A percentile compares a stretch with the other conserved stretches of the same genome.
Conservation (phyloP, 1,140 invertebrate genomes). For the Diorhabda carinulata region DNA sequence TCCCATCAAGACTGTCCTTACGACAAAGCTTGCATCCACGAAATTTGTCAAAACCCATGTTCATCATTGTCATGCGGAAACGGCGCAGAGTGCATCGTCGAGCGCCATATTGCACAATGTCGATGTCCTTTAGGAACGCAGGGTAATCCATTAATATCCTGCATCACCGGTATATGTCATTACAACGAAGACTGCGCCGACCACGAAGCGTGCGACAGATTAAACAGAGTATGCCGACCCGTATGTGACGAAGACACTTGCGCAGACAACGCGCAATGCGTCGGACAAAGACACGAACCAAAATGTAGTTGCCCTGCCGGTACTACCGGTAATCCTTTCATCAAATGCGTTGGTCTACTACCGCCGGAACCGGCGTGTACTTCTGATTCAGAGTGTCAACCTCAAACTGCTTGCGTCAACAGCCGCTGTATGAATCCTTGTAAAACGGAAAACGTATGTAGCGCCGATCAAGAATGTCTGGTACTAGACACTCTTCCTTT, state of each 20-base stretch:
- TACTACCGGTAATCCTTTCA: slow-evolving; percentile 73
- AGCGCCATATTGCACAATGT: slow-evolving; percentile 74
- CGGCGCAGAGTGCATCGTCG: slow-evolving; percentile 71
- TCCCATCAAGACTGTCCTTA: slow-evolving; percentile 78
- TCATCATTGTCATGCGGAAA: slow-evolving; percentile 66
- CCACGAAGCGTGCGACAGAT: slow-evolving; percentile 77
- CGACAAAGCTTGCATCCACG: slow-evolving; percentile 75
- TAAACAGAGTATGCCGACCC: slow-evolving; percentile 78
- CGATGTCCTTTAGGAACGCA: slow-evolving; percentile 79
- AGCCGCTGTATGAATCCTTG: slow-evolving; percentile 74
- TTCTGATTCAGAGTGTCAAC: slow-evolving; percentile 70
- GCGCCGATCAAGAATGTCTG: slow-evolving; percentile 68
- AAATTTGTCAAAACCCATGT: slow-evolving; percentile 79
- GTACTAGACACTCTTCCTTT: slow-evolving; percentile 74
- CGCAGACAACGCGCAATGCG: slow-evolving; percentile 69
- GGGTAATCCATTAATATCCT: slow-evolving; percentile 75
- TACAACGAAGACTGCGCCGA: slow-evolving; percentile 87
- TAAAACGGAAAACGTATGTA: slow-evolving; percentile 63
- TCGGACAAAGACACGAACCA: slow-evolving; percentile 69
- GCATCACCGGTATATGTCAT: slow-evolving; percentile 77
- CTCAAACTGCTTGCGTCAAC: slow-evolving; percentile 72
- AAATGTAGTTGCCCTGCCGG: slow-evolving; percentile 73
- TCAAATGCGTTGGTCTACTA: slow-evolving; percentile 57
- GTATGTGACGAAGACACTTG: slow-evolving; percentile 77
- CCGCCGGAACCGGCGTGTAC: slow-evolving; percentile 60